Evolutionary conservation across 1,140 invertebrate genomes (phyloP).

Genomic region (Tetragonula clypearis): DNA sequence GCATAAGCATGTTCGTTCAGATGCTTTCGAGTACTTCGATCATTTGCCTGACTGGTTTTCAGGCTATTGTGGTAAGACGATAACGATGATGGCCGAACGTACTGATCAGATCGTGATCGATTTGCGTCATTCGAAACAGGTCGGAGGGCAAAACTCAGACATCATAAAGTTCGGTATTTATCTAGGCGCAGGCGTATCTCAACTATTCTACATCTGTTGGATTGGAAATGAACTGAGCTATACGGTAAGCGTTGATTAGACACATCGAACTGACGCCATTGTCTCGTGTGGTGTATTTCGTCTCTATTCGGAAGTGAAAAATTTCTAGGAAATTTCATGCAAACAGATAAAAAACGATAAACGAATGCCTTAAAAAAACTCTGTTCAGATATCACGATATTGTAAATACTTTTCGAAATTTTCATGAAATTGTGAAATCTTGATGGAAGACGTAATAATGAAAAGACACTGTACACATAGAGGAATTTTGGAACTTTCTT

Average conservation of each 20-base stretch:
- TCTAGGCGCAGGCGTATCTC: conserved; percentile 51
- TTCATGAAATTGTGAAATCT: too few relatives aligned
- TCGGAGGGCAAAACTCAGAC: conserved; percentile 58
- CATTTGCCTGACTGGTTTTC: conserved; percentile 71
- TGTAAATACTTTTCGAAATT: too few relatives aligned
- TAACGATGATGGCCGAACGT: conserved; percentile 21
- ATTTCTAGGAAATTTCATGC: not conserved
- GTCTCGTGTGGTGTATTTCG: too few relatives aligned
- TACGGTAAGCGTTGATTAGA: conserved; percentile 38
- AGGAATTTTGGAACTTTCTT: too few relatives aligned
- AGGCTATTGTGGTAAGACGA: conserved; percentile 63
- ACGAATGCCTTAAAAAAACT: not conserved
- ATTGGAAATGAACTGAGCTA: conserved; percentile 59
- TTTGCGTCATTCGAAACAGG: conserved; percentile 49
- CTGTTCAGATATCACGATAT: too few relatives aligned
- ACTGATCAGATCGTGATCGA: conserved; percentile 44
- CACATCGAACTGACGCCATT: not conserved
- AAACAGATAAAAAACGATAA: not conserved
- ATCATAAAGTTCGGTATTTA: conserved; percentile 55
- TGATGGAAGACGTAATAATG: too few relatives aligned
- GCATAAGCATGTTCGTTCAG: conserved; percentile 65
- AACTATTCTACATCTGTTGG: conserved; percentile 63
- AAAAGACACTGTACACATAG: too few relatives aligned
- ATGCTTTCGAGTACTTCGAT: conserved; percentile 66
- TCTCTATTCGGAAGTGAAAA: not conserved